These are phyloP conservation scores for Paramuricea clavata DNA, from an alignment of 92 coral and sea anemone species.

Conservation along the genomic window DNA sequence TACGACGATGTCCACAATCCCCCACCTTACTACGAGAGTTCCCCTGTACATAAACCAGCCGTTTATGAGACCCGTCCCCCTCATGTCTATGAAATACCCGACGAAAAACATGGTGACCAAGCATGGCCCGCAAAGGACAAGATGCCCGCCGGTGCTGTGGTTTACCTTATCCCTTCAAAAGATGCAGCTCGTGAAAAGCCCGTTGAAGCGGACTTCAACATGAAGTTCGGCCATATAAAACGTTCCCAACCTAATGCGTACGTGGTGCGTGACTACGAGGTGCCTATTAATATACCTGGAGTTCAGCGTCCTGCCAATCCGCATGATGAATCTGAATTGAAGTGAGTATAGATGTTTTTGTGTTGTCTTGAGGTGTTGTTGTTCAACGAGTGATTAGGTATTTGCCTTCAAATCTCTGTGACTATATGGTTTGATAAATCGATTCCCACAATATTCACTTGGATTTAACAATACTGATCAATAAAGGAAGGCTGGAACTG, in stretches of 20 bases:
- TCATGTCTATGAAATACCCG: conserved; percentile 25
- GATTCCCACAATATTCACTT: too few relatives aligned
- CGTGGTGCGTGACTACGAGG: neutral
- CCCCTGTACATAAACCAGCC: neutral
- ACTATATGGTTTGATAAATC: too few relatives aligned
- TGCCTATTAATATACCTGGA: neutral
- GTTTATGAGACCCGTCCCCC: neutral
- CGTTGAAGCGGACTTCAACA: neutral
- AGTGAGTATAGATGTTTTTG: neutral
- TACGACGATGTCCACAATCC: conserved; percentile 12
- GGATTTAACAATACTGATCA: too few relatives aligned
- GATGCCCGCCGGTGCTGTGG: conserved; percentile 19
- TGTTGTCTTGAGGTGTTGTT: neutral
- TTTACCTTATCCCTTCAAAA: neutral
- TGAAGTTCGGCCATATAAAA: conserved; percentile 6
- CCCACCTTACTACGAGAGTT: conserved; percentile 14
- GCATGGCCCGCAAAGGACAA: conserved; percentile 19
- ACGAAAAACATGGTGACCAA: neutral
- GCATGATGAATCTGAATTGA: conserved; percentile 2
- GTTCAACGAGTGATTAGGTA: too few relatives aligned
- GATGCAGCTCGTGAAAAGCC: neutral
- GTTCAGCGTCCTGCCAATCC: neutral
- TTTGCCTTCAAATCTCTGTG: too few relatives aligned
- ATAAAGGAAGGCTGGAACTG: too few relatives aligned
- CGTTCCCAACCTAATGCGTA: neutral